These are phyloP conservation scores for Eustalomyia histrio DNA, from an alignment of 2,888 invertebrate species.

Conservation along the genomic window DNA sequence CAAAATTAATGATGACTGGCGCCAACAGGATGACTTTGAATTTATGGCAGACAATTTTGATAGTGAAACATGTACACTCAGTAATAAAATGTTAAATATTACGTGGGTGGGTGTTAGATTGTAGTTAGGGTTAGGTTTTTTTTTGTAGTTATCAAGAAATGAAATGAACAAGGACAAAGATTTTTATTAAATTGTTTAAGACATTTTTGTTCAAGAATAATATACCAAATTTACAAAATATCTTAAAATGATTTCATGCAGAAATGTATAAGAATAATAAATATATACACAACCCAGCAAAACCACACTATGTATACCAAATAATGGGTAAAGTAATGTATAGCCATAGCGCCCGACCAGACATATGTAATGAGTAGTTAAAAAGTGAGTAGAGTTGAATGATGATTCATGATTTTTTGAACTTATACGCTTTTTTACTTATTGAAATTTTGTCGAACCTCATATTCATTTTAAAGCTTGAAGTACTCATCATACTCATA, in stretches of 20 bases:
- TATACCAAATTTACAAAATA: constrained; percentile 23
- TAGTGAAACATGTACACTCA: constrained; percentile 23
- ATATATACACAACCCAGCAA: no score
- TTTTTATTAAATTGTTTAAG: constrained; percentile 9
- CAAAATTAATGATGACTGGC: constrained; percentile 57
- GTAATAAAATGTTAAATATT: not conserved
- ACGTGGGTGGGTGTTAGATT: not conserved
- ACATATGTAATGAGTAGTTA: no score
- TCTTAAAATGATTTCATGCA: constrained; percentile 18
- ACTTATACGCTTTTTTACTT: no score
- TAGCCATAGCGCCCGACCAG: no score
- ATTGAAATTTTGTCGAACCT: no score
- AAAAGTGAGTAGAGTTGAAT: no score
- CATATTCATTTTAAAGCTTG: no score
- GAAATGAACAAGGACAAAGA: constrained; percentile 16
- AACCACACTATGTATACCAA: no score
- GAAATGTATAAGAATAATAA: not conserved
- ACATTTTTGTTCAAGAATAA: not conserved
- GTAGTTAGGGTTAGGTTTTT: not conserved
- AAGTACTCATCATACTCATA: no score
- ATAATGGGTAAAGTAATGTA: no score
- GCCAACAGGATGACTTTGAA: constrained; percentile 53
- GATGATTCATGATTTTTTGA: no score
- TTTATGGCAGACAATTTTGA: constrained; percentile 57
- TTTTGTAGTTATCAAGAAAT: not conserved